Percentiles rank a stretch among this genome's conserved stretches.
Evolutionary conservation across 2,888 invertebrate genomes (phyloP).

Genomic region (Dryomyza anilis): DNA sequence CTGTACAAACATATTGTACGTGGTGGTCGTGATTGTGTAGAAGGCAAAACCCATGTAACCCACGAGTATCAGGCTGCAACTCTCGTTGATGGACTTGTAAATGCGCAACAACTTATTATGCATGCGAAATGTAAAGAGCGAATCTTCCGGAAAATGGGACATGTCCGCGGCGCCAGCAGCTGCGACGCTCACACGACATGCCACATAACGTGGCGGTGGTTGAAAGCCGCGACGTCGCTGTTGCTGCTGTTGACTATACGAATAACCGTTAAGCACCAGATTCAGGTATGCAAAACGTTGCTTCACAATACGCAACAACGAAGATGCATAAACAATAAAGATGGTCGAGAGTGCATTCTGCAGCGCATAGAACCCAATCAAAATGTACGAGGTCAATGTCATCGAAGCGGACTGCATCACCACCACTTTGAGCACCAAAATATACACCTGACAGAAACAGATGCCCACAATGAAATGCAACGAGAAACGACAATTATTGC

Average conservation of each 20-base stretch:
- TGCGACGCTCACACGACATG: slow-evolving; percentile 26
- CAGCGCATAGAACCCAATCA: slow-evolving; percentile 46
- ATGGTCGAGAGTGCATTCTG: slow-evolving; percentile 51
- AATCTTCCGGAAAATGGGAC: slow-evolving; percentile 50
- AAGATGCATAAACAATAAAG: slow-evolving; percentile 50
- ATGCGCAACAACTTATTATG: slow-evolving; percentile 53
- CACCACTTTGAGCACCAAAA: slow-evolving; percentile 44
- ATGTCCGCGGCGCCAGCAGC: slow-evolving; percentile 28
- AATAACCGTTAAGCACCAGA: slow-evolving; percentile 47
- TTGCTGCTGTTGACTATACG: slow-evolving; percentile 43
- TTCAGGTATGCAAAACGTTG: slow-evolving; percentile 53
- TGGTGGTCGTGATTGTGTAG: slow-evolving; percentile 56
- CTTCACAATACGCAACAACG: slow-evolving; percentile 49
- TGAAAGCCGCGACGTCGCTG: slow-evolving; percentile 17
- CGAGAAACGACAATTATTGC: slow-evolving; percentile 47
- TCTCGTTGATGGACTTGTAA: slow-evolving; percentile 52
- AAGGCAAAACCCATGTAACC: slow-evolving; percentile 56
- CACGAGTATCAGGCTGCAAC: slow-evolving; percentile 52
- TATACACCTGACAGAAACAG: slow-evolving; percentile 46
- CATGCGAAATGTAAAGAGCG: slow-evolving; percentile 52
- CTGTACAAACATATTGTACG: slow-evolving; percentile 56
- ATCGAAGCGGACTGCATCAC: slow-evolving; percentile 27
- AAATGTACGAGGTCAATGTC: slow-evolving; percentile 44
- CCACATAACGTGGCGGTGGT: too few relatives aligned
- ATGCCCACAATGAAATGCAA: slow-evolving; percentile 45